These are phyloP conservation scores for Diarsia rubi DNA, from an alignment of 2,888 invertebrate species.

Conservation along the genomic window DNA sequence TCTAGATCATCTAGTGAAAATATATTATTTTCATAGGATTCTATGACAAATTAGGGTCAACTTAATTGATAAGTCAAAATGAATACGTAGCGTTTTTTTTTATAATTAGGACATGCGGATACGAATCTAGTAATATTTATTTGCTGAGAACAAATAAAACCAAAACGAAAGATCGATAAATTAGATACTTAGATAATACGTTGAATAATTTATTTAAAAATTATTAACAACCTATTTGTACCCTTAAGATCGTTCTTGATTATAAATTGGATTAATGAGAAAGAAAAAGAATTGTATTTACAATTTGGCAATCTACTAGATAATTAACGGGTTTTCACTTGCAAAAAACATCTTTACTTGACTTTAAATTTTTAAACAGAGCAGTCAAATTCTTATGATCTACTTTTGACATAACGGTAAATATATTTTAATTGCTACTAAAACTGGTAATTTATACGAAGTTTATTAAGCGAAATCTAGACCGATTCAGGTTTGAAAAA, in stretches of 20 bases:
- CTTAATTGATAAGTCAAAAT: conserved; percentile 42
- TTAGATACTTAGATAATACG: conserved; percentile 53
- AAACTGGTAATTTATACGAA: conserved; percentile 53
- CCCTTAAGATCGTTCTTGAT: conserved; percentile 2
- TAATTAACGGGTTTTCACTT: not conserved
- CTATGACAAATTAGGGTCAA: conserved; percentile 43
- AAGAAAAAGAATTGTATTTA: conserved; percentile 6
- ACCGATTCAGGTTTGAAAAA: conserved; percentile 45
- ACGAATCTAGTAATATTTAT: conserved; percentile 15
- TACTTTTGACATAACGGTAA: conserved; percentile 40
- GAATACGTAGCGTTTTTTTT: not conserved
- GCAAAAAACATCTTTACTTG: conserved; percentile 11
- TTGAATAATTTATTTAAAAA: conserved; percentile 69
- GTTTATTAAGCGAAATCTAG: conserved; percentile 51
- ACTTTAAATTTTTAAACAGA: conserved; percentile 4
- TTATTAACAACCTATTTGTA: conserved; percentile 60
- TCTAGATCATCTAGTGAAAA: conserved; percentile 54
- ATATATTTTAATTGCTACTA: conserved; percentile 44
- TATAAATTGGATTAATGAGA: not conserved
- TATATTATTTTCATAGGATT: conserved; percentile 27
- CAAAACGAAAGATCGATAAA: not conserved
- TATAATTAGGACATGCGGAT: conserved; percentile 47
- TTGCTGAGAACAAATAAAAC: conserved; percentile 27
- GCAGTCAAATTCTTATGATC: conserved; percentile 22
- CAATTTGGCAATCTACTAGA: conserved; percentile 9